Evolutionary conservation across 1,140 invertebrate genomes (phyloP).

Genomic region (Acromyrmex echinatior): DNA sequence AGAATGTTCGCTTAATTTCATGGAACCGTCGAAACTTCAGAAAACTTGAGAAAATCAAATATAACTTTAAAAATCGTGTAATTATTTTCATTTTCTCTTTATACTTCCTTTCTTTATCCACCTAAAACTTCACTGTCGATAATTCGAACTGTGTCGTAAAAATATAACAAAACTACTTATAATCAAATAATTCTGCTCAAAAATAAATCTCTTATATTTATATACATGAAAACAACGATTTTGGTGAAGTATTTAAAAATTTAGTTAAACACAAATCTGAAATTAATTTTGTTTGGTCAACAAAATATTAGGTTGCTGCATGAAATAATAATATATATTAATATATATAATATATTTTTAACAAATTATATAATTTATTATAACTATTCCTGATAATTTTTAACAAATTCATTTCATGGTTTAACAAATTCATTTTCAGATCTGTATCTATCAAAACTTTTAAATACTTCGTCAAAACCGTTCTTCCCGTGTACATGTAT

Average conservation of each 20-base stretch:
- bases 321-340: no score
- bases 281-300: no score
- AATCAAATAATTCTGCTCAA: not conserved
- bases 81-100: not conserved
- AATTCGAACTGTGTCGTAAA: not conserved
- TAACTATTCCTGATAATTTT: no score
- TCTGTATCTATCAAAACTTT: no score
- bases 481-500: not conserved
- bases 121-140: not conserved
- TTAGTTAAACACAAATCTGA: no score
- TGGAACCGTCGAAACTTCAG: not conserved
- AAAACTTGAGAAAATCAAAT: slow-evolving; percentile 1
- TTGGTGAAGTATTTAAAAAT: no score
- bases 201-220: not conserved
- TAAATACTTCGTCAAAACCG: no score
- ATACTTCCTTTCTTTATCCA: not conserved
- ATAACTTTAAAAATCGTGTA: not conserved
- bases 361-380: no score
- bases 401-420: no score
- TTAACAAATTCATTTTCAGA: no score
- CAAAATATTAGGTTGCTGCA: no score
- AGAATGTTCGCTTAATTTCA: slow-evolving; percentile 35
- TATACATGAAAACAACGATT: not conserved
- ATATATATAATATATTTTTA: no score
- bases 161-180: not conserved